Evolutionary conservation across 2,797 vertebrate species (phyloP), one percentile per base, ranked within the genome.

Genomic region (Oryzias sinensis): DNA sequence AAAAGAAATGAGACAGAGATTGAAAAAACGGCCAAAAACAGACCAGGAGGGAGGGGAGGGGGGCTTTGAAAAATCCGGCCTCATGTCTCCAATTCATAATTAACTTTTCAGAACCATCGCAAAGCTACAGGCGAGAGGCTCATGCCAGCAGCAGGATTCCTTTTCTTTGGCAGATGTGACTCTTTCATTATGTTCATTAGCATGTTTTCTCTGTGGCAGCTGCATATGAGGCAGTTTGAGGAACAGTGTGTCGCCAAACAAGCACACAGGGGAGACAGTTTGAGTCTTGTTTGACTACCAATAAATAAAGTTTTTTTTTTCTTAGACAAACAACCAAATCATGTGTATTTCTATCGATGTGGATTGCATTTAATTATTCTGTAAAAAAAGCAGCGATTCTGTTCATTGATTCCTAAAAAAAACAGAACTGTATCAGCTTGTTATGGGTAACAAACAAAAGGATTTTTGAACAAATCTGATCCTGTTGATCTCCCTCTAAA

Each of bases 11-110:
- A 80, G 70, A 84, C 57, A 59, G 45, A n/a, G 43, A 62, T 70
- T 45, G 47, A 63, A 76, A 46, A 69, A 72, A 74, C 46, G 77
- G 70, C 75, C 68, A 69, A 67, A 64, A 51, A 77, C 33, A 37
- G 2, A 77, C 53, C 48, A 52, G 50, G 43, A 4, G 14, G 17
- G 2, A n/a, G 53, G 54, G 43, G 72, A 51, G 80, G 85, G 65
- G 72, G 56, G 75, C 59, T 70, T 85, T 81, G 84, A 88, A 76
- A 84, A 76, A 75, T 89, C 88, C 84, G 84, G 77, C 73, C 70
- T 73, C 72, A 80, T 70, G 81, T 86, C 86, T 90, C 75, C 77
- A 72, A 87, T 89, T 86, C 86, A 89, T 91, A 90, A 91, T 91
- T 87, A 87, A 90, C 87, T 86, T 88, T 86, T 80, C 71, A 80